A percentile compares a stretch with the other conserved stretches of the same genome.
Evolutionary conservation across 2,888 invertebrate genomes (phyloP).

Genomic region (Rhingia rostrata): DNA sequence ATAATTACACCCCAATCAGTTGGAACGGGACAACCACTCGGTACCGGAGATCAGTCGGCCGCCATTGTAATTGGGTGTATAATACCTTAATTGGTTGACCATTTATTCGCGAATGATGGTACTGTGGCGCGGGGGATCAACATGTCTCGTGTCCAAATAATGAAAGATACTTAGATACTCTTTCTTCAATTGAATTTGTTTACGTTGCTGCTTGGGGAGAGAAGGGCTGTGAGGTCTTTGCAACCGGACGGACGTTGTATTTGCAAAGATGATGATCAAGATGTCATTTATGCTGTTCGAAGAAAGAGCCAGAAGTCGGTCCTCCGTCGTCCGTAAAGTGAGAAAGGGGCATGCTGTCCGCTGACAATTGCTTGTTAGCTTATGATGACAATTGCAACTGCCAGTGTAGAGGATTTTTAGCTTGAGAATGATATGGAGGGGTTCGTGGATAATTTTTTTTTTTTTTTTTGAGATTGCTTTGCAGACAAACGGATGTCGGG

Average conservation of each 20-base stretch:
- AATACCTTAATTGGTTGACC: constrained; percentile 73
- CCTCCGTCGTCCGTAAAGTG: constrained; percentile 12
- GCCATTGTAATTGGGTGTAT: constrained; percentile 65
- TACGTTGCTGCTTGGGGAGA: not conserved
- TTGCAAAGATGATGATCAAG: constrained; percentile 54
- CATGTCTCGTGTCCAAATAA: constrained; percentile 74
- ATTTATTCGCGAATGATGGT: constrained; percentile 45
- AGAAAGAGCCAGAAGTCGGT: constrained; percentile 31
- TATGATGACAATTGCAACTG: constrained; percentile 57
- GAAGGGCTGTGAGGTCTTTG: not conserved
- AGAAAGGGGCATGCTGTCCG: constrained; percentile 43
- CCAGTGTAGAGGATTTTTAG: constrained; percentile 19
- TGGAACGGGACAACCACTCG: constrained; percentile 30
- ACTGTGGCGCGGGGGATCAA: constrained; percentile 38
- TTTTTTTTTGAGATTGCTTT: not conserved
- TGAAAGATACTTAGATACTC: constrained; percentile 63
- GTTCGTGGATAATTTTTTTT: constrained; percentile 19
- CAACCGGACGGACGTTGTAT: constrained; percentile 35
- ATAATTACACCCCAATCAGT: constrained; percentile 73
- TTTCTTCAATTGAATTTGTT: constrained; percentile 63
- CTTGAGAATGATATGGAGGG: constrained; percentile 32
- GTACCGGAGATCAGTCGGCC: constrained; percentile 49
- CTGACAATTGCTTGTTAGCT: constrained; percentile 40
- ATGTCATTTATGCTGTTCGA: constrained; percentile 57
- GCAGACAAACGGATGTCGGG: constrained; percentile 54